A percentile compares a stretch with the other conserved stretches of the same genome.
Evolutionary conservation across 2,888 invertebrate genomes (phyloP).

Genomic region (Hirtodrosophila confusa): DNA sequence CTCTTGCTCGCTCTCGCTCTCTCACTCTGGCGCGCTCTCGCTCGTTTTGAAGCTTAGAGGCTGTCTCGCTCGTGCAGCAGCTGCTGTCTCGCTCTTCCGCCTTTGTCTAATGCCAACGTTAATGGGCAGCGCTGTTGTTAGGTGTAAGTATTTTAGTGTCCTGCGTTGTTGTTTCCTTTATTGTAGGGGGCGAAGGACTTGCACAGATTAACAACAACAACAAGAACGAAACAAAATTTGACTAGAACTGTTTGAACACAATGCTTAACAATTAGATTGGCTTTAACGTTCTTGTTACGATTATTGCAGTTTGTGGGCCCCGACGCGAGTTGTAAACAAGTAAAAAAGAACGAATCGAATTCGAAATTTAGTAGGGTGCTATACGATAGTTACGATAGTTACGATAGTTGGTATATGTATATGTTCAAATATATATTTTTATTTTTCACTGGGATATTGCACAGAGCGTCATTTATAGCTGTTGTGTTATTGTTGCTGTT

Average conservation of each 20-base stretch:
- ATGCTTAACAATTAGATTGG: conserved; percentile 3
- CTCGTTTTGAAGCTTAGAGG: conserved; percentile 4
- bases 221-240: conserved; percentile 25
- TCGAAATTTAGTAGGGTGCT: conserved; percentile 4
- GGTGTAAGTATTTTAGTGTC: conserved; percentile 5
- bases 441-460: no score
- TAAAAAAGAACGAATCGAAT: conserved; percentile 19
- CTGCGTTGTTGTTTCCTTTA: conserved; percentile 23
- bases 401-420: no score
- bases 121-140: conserved; percentile 19
- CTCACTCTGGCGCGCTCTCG: conserved; percentile 6
- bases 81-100: conserved; percentile 45
- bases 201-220: conserved; percentile 20
- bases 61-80: conserved; percentile 34
- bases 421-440: no score
- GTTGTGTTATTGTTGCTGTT: conserved; percentile 16
- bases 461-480: background rate
- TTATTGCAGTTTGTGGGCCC: conserved; percentile 31
- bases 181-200: conserved; percentile 1
- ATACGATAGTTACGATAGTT: conserved; percentile 14
- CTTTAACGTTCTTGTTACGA: background rate
- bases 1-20: conserved; percentile 25
- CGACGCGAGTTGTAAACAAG: conserved; percentile 13
- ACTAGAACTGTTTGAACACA: conserved; percentile 32
- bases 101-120: conserved; percentile 12